Percentiles rank a stretch among this genome's conserved stretches.
Conservation (phyloP, 1,140 invertebrate genomes). For the Trypoxylus dichotomus region DNA sequence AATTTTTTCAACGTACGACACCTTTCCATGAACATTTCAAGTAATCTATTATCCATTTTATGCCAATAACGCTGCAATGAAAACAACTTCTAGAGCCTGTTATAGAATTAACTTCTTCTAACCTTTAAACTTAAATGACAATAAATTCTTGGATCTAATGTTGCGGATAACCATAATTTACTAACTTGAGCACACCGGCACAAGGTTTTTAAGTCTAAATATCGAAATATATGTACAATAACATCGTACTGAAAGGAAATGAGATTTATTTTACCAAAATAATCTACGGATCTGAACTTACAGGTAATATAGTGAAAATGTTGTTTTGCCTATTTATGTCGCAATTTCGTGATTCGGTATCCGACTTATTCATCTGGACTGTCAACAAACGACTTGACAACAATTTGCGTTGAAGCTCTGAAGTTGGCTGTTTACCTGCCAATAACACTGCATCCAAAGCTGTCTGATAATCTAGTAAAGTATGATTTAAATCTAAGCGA, state of each 20-base stretch:
- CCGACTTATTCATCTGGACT: constrained; percentile 29
- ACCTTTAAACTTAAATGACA: constrained; percentile 77
- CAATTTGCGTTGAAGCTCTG: constrained; percentile 38
- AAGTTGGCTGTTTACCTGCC: constrained; percentile 56
- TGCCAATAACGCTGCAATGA: constrained; percentile 56
- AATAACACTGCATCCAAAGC: constrained; percentile 83
- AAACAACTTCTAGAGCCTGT: background rate
- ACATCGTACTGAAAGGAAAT: constrained; percentile 56
- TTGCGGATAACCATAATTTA: constrained; percentile 71
- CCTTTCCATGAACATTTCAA: constrained; percentile 57
- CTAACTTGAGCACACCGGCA: constrained; percentile 75
- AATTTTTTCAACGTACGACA: constrained; percentile 74
- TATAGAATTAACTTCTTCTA: constrained; percentile 42
- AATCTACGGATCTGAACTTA: constrained; percentile 44
- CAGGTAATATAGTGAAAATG: constrained; percentile 52
- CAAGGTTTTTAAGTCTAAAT: constrained; percentile 77
- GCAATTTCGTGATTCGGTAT: background rate
- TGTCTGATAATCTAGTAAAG: constrained; percentile 80
- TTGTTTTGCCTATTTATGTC: constrained; percentile 19
- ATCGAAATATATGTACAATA: constrained; percentile 71
- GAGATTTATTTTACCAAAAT: background rate
- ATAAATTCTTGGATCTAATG: constrained; percentile 76
- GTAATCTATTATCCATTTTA: constrained; percentile 54
- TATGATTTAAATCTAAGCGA: constrained; percentile 83
- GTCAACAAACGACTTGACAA: constrained; percentile 31